Evolutionary conservation across 2,797 vertebrate species (phyloP), one percentile per base, ranked within the genome.

Genomic region (Lutjanus argentimaculatus): DNA sequence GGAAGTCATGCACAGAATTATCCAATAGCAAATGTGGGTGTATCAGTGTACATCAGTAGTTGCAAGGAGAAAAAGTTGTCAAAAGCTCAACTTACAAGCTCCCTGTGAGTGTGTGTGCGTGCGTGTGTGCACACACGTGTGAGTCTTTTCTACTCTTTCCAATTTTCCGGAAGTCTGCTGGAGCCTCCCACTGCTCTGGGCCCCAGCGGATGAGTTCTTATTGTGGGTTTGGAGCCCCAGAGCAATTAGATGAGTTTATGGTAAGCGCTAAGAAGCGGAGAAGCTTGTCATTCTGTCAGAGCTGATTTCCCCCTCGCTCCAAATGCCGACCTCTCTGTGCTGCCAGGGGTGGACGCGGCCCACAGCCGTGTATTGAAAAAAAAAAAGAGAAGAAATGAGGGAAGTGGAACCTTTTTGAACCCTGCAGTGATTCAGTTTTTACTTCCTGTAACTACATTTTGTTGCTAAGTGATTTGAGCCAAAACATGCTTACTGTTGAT

Each of bases 161-260:
- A 81, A 70, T 85, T 87, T 91, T 93, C 92, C 91, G 93, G 95
- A 94, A 93, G 90, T 93, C 86, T 85, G 72, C 49, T 5, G 84
- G 79, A 86, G 88, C 73, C 88, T 91, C 92, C 90, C 66, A 73
- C 90, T 79, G 88, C 79, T 92, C 67, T 15, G 85, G 86, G 86
- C 88, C 90, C 79, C 92, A 85, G 90, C 78, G 25, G 91, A 94
- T 91, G 90, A 92, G 64, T 76, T 93, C 87, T 93, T 95, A 91
- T 93, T 94, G 91, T 94, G 93, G 93, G 92, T 94, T 90, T 87
- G 84, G 85, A 92, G 87, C 86, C 86, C 85, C 91, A 72, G 66
- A 90, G 92, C 93, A 95, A 95, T 95, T 93, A 95, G 91, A 93
- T 94, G 92, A 95, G 92, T 94, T 95, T 92, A 94, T 92, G 92